phyloP scores from a whole-genome alignment of 2,113 vertebrate genomes.

The Pachypanchax playfairii region DNA sequence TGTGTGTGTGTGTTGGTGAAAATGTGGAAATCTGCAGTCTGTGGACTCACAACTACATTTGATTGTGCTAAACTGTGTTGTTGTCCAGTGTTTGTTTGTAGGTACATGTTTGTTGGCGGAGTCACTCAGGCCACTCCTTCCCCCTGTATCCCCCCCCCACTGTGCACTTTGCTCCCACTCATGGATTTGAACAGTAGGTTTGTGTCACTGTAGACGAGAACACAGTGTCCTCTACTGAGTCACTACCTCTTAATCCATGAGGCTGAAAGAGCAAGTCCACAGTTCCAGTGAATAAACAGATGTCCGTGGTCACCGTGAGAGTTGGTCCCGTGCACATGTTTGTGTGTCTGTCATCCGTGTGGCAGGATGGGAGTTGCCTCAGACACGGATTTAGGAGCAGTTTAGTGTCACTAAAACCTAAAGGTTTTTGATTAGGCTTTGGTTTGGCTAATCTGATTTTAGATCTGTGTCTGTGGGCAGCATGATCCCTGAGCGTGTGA shows the following conservation, averaged over 20 bases:
- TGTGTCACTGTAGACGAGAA: constrained; percentile 7
- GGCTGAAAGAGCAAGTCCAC: constrained; percentile 41
- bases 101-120: constrained; percentile 44
- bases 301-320: constrained; percentile 52
- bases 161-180: constrained; percentile 63
- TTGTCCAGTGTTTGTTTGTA: constrained; percentile 29
- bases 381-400: constrained; percentile 75
- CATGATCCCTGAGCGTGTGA: constrained; percentile 69
- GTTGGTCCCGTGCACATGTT: constrained; percentile 64
- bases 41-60: constrained; percentile 33
- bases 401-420: constrained; percentile 68
- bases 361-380: constrained; percentile 65
- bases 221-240: constrained; percentile 22
- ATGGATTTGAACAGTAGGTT: constrained; percentile 55
- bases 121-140: constrained; percentile 38
- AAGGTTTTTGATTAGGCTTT: constrained; percentile 60
- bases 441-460: constrained; percentile 74
- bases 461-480: constrained; percentile 73
- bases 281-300: constrained; percentile 23
- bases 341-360: constrained; percentile 66
- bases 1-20: constrained; percentile 3
- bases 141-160: constrained; percentile 50
- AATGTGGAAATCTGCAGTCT: constrained; percentile 19
- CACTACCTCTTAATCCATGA: constrained; percentile 51
- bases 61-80: constrained; percentile 44